phyloP scores from a whole-genome alignment of 2,888 invertebrate genomes.

The Meta bourneti region DNA sequence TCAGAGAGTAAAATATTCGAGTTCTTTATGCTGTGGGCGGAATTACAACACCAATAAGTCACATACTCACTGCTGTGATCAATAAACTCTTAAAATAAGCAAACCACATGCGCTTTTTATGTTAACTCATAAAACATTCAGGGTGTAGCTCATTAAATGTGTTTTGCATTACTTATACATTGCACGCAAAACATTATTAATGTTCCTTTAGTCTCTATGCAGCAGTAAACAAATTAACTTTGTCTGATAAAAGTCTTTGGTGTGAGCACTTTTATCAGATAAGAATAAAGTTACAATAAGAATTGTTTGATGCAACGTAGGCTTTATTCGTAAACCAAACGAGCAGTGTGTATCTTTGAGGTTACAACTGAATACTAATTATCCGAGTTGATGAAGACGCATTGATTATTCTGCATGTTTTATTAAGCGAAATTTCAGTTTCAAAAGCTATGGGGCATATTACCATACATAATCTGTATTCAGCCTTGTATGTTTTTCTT shows the following conservation, averaged over 20 bases:
- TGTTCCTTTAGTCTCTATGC: neutral
- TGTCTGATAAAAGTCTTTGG: neutral
- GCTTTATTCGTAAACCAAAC: neutral
- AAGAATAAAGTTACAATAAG: neutral
- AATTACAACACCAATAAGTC: no score
- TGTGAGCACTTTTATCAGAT: slow-evolving; percentile 1
- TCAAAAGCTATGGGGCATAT: neutral
- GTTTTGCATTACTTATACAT: neutral
- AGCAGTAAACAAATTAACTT: neutral
- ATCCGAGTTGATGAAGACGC: neutral
- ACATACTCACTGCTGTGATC: neutral
- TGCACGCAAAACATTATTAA: neutral
- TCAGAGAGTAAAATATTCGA: no score
- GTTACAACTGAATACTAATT: neutral
- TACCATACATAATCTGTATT: neutral
- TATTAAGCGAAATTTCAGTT: neutral
- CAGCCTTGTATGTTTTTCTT: no score
- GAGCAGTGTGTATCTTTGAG: neutral
- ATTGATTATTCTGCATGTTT: neutral
- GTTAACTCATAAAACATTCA: neutral
- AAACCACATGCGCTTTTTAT: neutral
- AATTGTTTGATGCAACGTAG: neutral
- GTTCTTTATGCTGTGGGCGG: no score
- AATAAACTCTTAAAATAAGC: neutral
- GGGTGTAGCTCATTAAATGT: neutral